Evolutionary conservation across 23 tunicate genomes (phyloP).

Genomic region (Trididemnum miniatum): DNA sequence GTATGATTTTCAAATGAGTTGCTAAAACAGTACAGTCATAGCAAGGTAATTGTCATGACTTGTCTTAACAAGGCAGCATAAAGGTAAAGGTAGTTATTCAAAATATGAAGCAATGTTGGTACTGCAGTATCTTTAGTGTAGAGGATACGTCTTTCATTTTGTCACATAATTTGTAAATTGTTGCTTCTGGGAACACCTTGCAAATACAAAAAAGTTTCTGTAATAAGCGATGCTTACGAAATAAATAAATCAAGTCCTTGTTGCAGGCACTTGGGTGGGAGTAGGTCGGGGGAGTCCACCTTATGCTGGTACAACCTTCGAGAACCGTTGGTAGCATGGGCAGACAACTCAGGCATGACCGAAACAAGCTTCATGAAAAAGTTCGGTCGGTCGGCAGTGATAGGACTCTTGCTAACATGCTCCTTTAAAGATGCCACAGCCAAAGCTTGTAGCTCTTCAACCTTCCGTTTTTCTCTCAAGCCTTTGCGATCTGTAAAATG

Average conservation of each 20-base stretch:
- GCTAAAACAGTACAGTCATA: too few relatives aligned
- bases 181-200: too few relatives aligned
- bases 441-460: conserved; percentile 60
- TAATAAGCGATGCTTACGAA: neutral
- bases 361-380: conserved; percentile 66
- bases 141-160: too few relatives aligned
- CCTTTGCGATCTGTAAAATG: conserved; percentile 50
- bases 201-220: too few relatives aligned
- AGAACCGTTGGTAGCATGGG: conserved; percentile 41
- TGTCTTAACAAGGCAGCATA: too few relatives aligned
- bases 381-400: conserved; percentile 95
- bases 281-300: conserved; percentile 43
- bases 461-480: conserved; percentile 61
- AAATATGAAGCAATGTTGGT: too few relatives aligned
- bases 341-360: conserved; percentile 45
- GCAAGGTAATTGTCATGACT: too few relatives aligned
- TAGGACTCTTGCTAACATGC: conserved; percentile 69
- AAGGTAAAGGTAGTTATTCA: too few relatives aligned
- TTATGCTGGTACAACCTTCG: conserved; percentile 53
- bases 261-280: conserved; percentile 60
- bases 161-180: too few relatives aligned
- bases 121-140: too few relatives aligned
- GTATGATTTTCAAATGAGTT: too few relatives aligned
- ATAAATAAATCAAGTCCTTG: conserved; percentile 14
- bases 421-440: conserved; percentile 51